These are phyloP conservation scores for Ceratitis capitata DNA, from an alignment of 1,140 invertebrate species.

Conservation along the genomic window DNA sequence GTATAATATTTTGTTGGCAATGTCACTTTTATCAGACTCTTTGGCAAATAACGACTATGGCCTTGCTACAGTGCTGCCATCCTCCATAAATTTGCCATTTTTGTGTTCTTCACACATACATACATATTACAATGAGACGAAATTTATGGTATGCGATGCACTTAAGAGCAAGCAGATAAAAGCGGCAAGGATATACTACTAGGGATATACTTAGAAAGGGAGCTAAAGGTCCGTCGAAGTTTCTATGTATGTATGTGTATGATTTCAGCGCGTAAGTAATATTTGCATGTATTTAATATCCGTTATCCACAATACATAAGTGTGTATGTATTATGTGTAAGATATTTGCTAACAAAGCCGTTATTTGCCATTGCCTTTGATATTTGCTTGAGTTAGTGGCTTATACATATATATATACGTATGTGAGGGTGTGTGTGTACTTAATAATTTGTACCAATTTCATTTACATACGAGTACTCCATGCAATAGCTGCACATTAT, in stretches of 20 bases:
- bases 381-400: background rate
- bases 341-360: background rate
- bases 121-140: background rate
- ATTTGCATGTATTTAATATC: background rate
- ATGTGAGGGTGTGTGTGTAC: background rate
- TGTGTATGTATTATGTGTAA: background rate
- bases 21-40: constrained; percentile 6
- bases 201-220: background rate
- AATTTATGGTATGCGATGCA: constrained; percentile 35
- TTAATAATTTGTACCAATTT: background rate
- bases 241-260: background rate
- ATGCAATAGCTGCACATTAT: background rate
- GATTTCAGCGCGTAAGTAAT: background rate
- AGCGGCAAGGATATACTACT: background rate
- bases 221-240: too few relatives aligned
- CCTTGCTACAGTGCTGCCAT: constrained; percentile 5
- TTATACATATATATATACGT: background rate
- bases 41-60: constrained; percentile 13
- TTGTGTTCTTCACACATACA: background rate
- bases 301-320: too few relatives aligned
- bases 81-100: constrained; percentile 19
- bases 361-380: background rate
- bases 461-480: background rate
- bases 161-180: constrained; percentile 9
- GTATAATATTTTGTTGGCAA: background rate